Conservation (phyloP, 2,113 vertebrate genomes). For the Megatriorchis doriae region DNA sequence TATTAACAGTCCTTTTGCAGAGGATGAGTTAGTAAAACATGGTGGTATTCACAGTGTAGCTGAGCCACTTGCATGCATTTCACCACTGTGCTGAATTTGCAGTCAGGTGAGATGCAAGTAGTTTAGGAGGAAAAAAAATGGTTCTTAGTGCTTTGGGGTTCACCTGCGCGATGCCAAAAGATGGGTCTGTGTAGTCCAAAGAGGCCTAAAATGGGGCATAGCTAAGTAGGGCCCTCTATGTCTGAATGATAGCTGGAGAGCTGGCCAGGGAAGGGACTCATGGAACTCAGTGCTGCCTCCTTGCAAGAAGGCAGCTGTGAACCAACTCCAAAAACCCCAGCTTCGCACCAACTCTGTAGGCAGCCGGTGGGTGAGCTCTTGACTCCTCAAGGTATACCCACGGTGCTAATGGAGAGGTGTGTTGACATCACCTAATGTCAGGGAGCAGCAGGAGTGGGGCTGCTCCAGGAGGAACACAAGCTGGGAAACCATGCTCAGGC, state of each 20-base stretch:
- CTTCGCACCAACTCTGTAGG: neutral
- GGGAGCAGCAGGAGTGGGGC: neutral
- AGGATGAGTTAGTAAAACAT: neutral
- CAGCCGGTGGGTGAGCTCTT: neutral
- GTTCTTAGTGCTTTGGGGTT: neutral
- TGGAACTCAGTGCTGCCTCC: neutral
- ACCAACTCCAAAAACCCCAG: fast-evolving
- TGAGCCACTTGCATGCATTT: neutral
- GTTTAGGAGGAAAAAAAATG: neutral
- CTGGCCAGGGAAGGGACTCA: neutral
- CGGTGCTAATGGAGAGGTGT: neutral
- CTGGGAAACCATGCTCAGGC: neutral
- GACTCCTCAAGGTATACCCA: neutral
- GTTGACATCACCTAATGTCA: neutral
- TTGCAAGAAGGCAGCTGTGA: neutral
- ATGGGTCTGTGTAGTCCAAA: neutral
- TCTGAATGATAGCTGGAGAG: neutral
- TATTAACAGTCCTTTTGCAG: neutral
- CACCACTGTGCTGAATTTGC: neutral
- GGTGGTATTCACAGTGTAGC: neutral
- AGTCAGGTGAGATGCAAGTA: neutral
- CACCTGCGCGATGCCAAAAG: neutral
- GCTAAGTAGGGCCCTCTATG: neutral
- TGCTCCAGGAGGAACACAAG: neutral
- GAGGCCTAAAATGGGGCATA: neutral